A percentile compares a stretch with the other conserved stretches of the same genome.
These are phyloP conservation scores for Nyctalus aviator DNA, from an alignment of 2,797 vertebrate genomes.

Conservation along the genomic window DNA sequence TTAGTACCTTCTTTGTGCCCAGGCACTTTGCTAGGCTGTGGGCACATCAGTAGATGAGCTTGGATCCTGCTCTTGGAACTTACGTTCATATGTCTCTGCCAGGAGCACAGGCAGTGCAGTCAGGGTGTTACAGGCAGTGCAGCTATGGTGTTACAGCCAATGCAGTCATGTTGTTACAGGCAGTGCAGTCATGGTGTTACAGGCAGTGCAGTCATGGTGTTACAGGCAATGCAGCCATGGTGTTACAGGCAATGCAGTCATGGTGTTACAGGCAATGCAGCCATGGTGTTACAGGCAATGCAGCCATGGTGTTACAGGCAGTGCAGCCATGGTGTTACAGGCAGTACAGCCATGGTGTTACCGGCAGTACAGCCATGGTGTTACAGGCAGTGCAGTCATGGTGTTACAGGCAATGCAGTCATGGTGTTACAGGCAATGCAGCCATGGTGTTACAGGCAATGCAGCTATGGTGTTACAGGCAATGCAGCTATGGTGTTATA, in stretches of 20 bases:
- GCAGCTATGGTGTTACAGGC: neutral
- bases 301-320: neutral
- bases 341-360: neutral
- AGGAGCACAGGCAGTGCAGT: neutral
- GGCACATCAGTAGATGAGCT: neutral
- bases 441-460: neutral
- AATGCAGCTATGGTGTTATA: too few species aligned
- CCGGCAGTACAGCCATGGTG: neutral
- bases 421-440: neutral
- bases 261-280: neutral
- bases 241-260: neutral
- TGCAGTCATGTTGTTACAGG: neutral
- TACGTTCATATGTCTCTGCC: neutral
- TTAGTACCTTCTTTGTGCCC: accelerated
- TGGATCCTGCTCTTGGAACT: neutral
- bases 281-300: neutral
- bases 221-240: neutral
- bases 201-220: neutral
- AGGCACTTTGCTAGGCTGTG: neutral
- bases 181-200: neutral
- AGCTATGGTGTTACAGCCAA: neutral
- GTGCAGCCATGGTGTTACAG: too few species aligned
- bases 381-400: neutral
- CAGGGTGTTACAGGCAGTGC: neutral
- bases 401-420: neutral